These are phyloP conservation scores for Danio albolineatus DNA, from an alignment of 2,797 vertebrate genomes.

Conservation along the genomic window DNA sequence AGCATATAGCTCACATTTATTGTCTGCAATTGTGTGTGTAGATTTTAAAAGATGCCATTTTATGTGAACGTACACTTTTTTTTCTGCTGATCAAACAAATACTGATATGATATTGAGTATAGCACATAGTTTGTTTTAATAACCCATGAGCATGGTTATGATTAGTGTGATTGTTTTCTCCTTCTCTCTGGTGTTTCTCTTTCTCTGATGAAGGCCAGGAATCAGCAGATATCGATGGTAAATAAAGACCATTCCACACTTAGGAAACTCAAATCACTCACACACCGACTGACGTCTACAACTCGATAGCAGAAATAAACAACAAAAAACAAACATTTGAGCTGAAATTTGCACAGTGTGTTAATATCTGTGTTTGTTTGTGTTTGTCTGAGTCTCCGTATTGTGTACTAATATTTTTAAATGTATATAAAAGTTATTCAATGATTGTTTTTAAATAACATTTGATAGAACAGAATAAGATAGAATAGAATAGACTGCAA, in stretches of 20 bases:
- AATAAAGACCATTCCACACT: conserved; percentile 75
- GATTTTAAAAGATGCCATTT: conserved; percentile 23
- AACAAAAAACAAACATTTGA: not conserved
- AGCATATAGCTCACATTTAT: not conserved
- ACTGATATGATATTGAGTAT: not conserved
- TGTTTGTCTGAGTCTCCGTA: conserved; percentile 6
- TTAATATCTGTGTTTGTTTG: conserved; percentile 21
- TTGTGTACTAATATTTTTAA: conserved; percentile 38
- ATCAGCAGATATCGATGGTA: conserved; percentile 84
- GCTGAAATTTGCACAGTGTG: not conserved
- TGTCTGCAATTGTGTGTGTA: conserved; percentile 21
- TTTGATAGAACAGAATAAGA: not conserved
- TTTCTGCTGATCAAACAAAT: conserved; percentile 22
- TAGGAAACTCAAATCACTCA: conserved; percentile 59
- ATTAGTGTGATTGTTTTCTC: conserved; percentile 71
- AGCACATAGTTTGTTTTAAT: conserved; percentile 43
- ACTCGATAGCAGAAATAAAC: not conserved
- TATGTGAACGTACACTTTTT: conserved; percentile 21
- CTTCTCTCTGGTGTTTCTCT: conserved; percentile 77
- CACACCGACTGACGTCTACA: conserved; percentile 30
- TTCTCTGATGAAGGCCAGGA: conserved; percentile 82
- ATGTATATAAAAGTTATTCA: not conserved
- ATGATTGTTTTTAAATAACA: not conserved
- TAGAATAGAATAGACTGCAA: not conserved
- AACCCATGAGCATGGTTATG: conserved; percentile 43